A percentile compares a stretch with the other conserved stretches of the same genome.
These are phyloP conservation scores for Pristionchus entomophagus DNA, from an alignment of 2,888 invertebrate genomes.

Conservation along the genomic window DNA sequence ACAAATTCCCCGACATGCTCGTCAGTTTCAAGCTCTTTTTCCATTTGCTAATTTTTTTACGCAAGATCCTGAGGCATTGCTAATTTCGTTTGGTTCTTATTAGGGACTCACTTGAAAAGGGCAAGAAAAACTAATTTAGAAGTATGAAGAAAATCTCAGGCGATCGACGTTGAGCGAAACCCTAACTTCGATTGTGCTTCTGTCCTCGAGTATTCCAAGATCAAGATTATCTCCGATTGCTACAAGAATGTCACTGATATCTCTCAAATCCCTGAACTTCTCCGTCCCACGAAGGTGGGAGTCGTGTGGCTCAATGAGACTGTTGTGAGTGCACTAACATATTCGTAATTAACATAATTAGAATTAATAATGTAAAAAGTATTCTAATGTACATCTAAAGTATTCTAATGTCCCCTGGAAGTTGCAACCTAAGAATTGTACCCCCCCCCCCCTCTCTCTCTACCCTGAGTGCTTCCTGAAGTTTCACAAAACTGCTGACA, in stretches of 20 bases:
- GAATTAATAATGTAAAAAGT: too few relatives aligned
- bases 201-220: constrained; percentile 56
- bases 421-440: too few relatives aligned
- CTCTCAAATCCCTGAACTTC: constrained; percentile 56
- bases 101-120: neutral
- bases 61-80: neutral
- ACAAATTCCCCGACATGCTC: constrained; percentile 70
- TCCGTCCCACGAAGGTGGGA: constrained; percentile 58
- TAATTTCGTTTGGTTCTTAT: neutral
- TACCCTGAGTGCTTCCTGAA: neutral
- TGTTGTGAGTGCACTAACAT: constrained; percentile 6
- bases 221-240: constrained; percentile 66
- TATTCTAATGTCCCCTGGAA: too few relatives aligned
- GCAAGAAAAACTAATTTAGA: neutral
- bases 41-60: neutral
- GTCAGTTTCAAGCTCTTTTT: constrained; percentile 48
- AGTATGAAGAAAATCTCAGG: constrained; percentile 52
- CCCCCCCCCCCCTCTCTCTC: too few relatives aligned
- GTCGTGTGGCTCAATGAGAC: constrained; percentile 4
- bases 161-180: constrained; percentile 71
- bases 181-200: constrained; percentile 68
- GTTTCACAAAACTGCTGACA: neutral
- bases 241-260: constrained; percentile 63
- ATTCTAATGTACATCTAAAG: too few relatives aligned
- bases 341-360: neutral